These are phyloP conservation scores for Sebastiscus albofasciatus DNA, from an alignment of 2,797 vertebrate genomes.

Conservation along the genomic window DNA sequence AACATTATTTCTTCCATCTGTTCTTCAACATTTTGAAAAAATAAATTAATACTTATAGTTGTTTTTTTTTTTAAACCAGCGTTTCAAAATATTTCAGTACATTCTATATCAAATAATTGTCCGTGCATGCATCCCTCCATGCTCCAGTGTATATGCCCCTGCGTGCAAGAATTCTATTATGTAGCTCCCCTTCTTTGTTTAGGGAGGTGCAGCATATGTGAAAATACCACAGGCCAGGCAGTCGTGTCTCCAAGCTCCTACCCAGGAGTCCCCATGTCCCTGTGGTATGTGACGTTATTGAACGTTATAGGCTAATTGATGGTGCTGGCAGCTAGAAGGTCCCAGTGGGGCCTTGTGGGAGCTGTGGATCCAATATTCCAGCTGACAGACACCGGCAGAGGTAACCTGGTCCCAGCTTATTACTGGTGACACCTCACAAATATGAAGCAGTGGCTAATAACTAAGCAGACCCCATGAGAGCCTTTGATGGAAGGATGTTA, in stretches of 20 bases:
- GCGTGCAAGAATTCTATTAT: background rate
- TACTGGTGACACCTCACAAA: slow-evolving; percentile 75
- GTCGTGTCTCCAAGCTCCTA: slow-evolving; percentile 2
- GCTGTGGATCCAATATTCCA: slow-evolving; percentile 51
- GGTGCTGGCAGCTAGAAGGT: slow-evolving; percentile 52
- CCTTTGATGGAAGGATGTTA: slow-evolving; percentile 49
- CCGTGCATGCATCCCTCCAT: background rate
- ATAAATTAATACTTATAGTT: background rate
- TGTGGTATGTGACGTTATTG: slow-evolving; percentile 35
- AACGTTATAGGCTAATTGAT: slow-evolving; percentile 54
- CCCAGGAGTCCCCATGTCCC: slow-evolving; percentile 8
- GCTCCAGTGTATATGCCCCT: background rate
- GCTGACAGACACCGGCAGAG: slow-evolving; percentile 61
- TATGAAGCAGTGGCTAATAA: slow-evolving; percentile 67
- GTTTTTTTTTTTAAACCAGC: background rate
- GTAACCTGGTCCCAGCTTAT: slow-evolving; percentile 65
- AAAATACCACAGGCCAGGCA: slow-evolving; percentile 10
- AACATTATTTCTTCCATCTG: background rate
- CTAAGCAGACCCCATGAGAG: slow-evolving; percentile 54
- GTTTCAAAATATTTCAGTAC: background rate
- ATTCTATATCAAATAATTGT: background rate
- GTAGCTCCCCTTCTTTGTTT: background rate
- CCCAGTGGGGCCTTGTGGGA: slow-evolving; percentile 42
- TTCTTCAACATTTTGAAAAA: background rate
- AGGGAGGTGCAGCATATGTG: background rate